Evolutionary conservation across 2,888 invertebrate genomes (phyloP).

Genomic region (Phoronis australis): DNA sequence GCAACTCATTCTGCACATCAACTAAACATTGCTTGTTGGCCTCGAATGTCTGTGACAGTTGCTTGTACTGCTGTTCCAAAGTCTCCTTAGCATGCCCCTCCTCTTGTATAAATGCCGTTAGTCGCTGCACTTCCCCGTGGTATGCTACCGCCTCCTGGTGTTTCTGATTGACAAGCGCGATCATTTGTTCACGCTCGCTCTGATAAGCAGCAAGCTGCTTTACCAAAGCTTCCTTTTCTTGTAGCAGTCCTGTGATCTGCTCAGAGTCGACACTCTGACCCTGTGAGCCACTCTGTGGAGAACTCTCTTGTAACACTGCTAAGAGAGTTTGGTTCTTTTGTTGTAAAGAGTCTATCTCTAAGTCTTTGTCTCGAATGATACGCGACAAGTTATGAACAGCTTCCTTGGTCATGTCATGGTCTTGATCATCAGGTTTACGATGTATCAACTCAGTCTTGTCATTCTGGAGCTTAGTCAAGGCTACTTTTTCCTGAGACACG

Average conservation of each 20-base stretch:
- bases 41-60: slow-evolving; percentile 48
- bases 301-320: slow-evolving; percentile 41
- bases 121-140: slow-evolving; percentile 76
- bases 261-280: slow-evolving; percentile 8
- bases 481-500: slow-evolving; percentile 46
- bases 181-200: slow-evolving; percentile 52
- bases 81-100: slow-evolving; percentile 33
- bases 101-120: slow-evolving; percentile 49
- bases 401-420: slow-evolving; percentile 51
- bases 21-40: slow-evolving; percentile 49
- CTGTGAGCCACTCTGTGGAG: background rate
- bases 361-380: slow-evolving; percentile 52
- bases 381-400: slow-evolving; percentile 51
- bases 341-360: slow-evolving; percentile 53
- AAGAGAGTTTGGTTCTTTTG: slow-evolving; percentile 50
- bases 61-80: slow-evolving; percentile 36
- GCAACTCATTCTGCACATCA: slow-evolving; percentile 48
- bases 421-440: slow-evolving; percentile 34
- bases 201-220: slow-evolving; percentile 66
- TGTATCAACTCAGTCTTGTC: slow-evolving; percentile 39
- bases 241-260: slow-evolving; percentile 27
- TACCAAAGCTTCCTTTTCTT: slow-evolving; percentile 56
- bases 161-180: slow-evolving; percentile 64
- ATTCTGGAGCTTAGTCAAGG: slow-evolving; percentile 46
- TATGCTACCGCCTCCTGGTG: slow-evolving; percentile 80